Conservation (phyloP, 2,797 vertebrate species). For the Zenarchopterus dispar region DNA sequence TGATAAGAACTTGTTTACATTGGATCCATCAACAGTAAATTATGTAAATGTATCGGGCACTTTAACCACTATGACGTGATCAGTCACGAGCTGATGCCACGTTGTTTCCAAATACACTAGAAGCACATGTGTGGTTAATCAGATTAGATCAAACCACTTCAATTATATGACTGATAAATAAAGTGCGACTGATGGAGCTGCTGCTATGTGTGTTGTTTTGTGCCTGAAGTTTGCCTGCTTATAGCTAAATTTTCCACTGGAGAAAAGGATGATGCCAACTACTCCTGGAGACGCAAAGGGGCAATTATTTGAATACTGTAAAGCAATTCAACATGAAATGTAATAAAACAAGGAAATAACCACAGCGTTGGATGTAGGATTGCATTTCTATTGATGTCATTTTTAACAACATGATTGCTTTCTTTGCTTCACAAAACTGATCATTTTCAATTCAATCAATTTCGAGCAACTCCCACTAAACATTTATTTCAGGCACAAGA, state of each 20-base stretch:
- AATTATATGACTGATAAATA: conserved; percentile 18
- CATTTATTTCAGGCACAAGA: not conserved
- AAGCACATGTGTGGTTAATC: not conserved
- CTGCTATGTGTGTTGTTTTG: not conserved
- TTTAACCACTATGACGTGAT: not conserved
- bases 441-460: too few relatives aligned
- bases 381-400: not conserved
- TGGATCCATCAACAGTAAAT: not conserved
- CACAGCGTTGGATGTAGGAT: not conserved
- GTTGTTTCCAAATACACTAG: not conserved
- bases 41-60: not conserved
- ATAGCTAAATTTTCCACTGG: too few relatives aligned
- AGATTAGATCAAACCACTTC: conserved; percentile 7
- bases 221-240: not conserved
- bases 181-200: conserved; percentile 11
- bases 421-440: not conserved
- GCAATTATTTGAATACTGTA: not conserved
- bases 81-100: not conserved
- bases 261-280: not conserved
- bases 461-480: not conserved
- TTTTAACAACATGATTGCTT: not conserved
- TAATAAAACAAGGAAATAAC: not conserved
- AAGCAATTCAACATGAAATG: not conserved
- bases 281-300: not conserved
- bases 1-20: conserved; percentile 12